Evolutionary conservation across 2,113 vertebrate genomes (phyloP).

Genomic region (Saguinus imperator): DNA sequence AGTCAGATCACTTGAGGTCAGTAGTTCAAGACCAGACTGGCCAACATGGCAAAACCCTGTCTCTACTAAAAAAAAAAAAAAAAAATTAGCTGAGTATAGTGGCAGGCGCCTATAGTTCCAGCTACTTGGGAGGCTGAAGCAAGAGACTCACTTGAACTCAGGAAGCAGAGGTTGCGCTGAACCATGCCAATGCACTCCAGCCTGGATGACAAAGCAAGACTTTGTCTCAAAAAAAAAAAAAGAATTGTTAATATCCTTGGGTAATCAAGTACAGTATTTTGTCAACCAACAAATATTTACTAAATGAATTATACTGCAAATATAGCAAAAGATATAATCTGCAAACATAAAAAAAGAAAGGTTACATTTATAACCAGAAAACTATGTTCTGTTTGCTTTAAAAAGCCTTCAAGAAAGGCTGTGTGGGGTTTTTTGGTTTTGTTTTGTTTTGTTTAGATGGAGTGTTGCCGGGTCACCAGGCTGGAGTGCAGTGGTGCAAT

Average conservation of each 20-base stretch:
- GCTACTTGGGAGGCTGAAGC: not conserved
- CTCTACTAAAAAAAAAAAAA: not conserved
- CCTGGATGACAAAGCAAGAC: not conserved
- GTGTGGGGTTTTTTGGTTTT: too few species aligned
- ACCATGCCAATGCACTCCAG: not conserved
- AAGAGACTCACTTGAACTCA: not conserved
- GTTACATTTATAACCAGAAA: constrained; percentile 43
- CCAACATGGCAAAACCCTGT: not conserved
- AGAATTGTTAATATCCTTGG: constrained; percentile 32
- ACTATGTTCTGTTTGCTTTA: not conserved
- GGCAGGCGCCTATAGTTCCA: not conserved
- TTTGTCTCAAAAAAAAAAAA: not conserved
- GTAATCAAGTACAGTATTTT: not conserved
- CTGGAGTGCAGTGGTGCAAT: too few species aligned
- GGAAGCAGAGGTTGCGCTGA: not conserved
- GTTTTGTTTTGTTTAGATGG: too few species aligned
- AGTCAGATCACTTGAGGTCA: too few species aligned
- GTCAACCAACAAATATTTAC: constrained; percentile 32
- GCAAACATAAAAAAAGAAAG: not conserved
- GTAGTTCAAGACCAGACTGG: too few species aligned
- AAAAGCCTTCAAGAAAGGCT: constrained; percentile 25
- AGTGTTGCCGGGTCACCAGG: too few species aligned
- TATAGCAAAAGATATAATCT: constrained; percentile 1
- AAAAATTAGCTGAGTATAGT: not conserved
- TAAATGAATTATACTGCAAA: not conserved